These are phyloP conservation scores for Augiades crinisus DNA, from an alignment of 2,888 invertebrate genomes.

Conservation along the genomic window DNA sequence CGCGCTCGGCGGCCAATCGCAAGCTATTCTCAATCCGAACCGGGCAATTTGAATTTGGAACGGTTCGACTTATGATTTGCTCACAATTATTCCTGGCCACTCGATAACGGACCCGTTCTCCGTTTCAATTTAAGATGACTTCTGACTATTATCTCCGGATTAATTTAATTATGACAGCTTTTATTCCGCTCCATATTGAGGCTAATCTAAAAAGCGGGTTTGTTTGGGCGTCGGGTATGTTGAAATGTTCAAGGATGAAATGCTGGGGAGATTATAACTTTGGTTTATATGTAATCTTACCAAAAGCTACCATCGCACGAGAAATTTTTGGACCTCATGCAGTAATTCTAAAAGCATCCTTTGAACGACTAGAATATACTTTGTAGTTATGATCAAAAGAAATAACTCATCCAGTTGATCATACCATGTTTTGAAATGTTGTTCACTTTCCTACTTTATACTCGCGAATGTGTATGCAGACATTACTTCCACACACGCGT, in stretches of 20 bases:
- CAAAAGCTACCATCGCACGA: too few relatives aligned
- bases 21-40: conserved; percentile 64
- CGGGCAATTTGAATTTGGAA: conserved; percentile 75
- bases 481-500: neutral
- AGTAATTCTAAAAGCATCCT: too few relatives aligned
- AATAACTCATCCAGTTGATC: neutral
- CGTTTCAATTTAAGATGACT: conserved; percentile 36
- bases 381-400: neutral
- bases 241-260: neutral
- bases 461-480: neutral
- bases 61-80: conserved; percentile 53
- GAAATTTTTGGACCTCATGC: neutral
- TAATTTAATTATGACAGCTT: conserved; percentile 35
- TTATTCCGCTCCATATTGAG: conserved; percentile 18
- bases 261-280: neutral
- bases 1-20: conserved; percentile 68
- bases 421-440: neutral
- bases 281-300: neutral
- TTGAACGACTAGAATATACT: neutral
- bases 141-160: conserved; percentile 36
- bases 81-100: conserved; percentile 39
- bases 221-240: neutral
- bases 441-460: neutral
- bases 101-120: conserved; percentile 39
- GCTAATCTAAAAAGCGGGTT: conserved; percentile 17